Evolutionary conservation across 53 echinoderm and acorn worm genomes (phyloP), one percentile per base, ranked within the genome.

Genomic region (Echinometra lucunter): DNA sequence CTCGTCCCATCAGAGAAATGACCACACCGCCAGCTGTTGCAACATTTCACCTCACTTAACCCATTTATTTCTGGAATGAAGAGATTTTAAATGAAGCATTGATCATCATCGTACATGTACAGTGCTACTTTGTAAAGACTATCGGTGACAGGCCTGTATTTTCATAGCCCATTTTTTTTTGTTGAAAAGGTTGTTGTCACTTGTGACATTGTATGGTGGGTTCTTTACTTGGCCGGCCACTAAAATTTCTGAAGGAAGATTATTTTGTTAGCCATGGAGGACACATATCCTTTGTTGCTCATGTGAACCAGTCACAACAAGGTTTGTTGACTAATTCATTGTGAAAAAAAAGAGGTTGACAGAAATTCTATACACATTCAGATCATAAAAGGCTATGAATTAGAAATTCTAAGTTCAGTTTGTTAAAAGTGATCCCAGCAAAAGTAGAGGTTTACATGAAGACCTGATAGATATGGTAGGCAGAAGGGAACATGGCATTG

Each of bases 21-120:
- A 90, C 90, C 90, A 63, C 10, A 37, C 63, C 38, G 44, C 38
- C 90, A 90, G 90, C 90, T 90, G 90, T 60, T 90, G 34, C 38
- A 25, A 90, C 90, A 90, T 60, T 60, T 90, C 58, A 57, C 63
- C 90, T 63, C 90, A 63, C 90, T 58, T 57, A 90, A 90, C 90
- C 58, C 90, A 90, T 60, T 37, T 58, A 90, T 90, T 90, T 90
- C 90, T 90, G 90, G 90, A 57, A 90, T 90, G 90, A 90, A 17
- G 66, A 57, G n/a, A 37, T 21, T 34, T 60, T 90, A 34, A 69
- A 69, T 69, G 69, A 10, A 69, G 34, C 32, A 2, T 34, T 69
- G 34, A 15, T 15, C 69, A 69, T 69, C 53, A 32, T 11, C 0
- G 19, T 19, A 15, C 16, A 63, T 63, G 63, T 15, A 63, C 66